Conservation (phyloP, 2,797 vertebrate genomes). For the Anguilla pacifica region DNA sequence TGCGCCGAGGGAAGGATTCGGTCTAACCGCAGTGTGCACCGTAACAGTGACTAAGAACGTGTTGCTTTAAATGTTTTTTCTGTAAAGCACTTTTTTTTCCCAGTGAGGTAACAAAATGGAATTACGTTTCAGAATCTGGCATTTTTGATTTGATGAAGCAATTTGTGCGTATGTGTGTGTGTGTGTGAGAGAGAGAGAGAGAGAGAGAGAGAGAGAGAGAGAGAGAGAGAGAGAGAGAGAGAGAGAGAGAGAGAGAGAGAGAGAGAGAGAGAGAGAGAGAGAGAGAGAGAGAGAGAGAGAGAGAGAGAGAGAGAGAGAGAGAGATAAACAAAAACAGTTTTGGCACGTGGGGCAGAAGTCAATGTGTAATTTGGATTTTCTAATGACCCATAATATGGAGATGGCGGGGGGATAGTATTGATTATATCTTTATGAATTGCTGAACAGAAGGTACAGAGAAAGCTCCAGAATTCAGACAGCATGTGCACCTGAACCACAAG, state of each 20-base stretch:
- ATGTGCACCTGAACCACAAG: slow-evolving; percentile 18
- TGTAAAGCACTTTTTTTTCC: not conserved
- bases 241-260: too few species aligned
- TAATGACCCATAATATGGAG: too few species aligned
- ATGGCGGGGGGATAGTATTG: too few species aligned
- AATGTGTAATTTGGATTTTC: too few species aligned
- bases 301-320: too few species aligned
- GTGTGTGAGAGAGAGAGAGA: not conserved
- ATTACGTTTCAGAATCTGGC: not conserved
- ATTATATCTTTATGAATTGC: not conserved
- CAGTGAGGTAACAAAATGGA: not conserved
- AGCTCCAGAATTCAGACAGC: not conserved
- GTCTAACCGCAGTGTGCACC: not conserved
- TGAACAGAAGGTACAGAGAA: not conserved
- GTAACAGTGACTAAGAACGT: not conserved
- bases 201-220: too few species aligned
- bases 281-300: too few species aligned
- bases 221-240: too few species aligned
- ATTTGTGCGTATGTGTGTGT: not conserved
- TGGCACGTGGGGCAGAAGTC: too few species aligned
- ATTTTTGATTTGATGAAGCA: not conserved
- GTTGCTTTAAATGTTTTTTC: not conserved
- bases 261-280: too few species aligned
- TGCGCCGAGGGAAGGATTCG: not conserved
- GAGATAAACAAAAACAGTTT: too few species aligned